These are phyloP conservation scores for Hypomecis atomaria DNA, from an alignment of 2,888 invertebrate species.

Conservation along the genomic window DNA sequence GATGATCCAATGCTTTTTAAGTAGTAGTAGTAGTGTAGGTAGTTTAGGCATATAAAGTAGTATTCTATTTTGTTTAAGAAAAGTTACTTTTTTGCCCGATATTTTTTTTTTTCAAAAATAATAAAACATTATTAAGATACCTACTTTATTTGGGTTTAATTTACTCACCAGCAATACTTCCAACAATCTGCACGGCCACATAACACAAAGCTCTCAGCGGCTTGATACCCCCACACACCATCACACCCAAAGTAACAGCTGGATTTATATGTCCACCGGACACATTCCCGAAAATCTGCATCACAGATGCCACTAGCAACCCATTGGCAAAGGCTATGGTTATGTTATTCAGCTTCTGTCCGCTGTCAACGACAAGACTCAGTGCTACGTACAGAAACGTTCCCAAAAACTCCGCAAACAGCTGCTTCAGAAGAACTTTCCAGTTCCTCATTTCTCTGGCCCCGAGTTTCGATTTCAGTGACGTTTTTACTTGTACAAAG, in stretches of 20 bases:
- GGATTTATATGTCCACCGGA: conserved; percentile 57
- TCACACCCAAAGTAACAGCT: conserved; percentile 49
- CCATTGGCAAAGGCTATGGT: conserved; percentile 46
- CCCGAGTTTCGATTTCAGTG: conserved; percentile 38
- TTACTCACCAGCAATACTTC: conserved; percentile 48
- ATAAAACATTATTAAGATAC: too few species aligned
- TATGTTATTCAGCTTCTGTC: conserved; percentile 14
- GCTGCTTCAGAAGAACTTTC: conserved; percentile 41
- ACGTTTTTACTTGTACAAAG: conserved; percentile 22
- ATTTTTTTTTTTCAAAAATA: too few species aligned
- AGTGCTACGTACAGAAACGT: conserved; percentile 48
- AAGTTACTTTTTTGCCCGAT: too few species aligned
- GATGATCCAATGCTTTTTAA: too few species aligned
- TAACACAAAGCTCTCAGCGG: conserved; percentile 50
- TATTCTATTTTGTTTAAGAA: too few species aligned
- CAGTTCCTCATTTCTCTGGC: conserved; percentile 44
- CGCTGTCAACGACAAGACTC: conserved; percentile 39
- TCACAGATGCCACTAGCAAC: conserved; percentile 42
- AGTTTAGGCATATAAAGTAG: too few species aligned
- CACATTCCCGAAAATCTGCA: conserved; percentile 49
- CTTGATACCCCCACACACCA: conserved; percentile 50
- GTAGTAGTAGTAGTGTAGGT: too few species aligned
- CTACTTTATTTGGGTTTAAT: too few species aligned
- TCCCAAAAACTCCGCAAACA: conserved; percentile 50
- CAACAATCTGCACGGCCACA: conserved; percentile 46